A percentile compares a stretch with the other conserved stretches of the same genome.
phyloP scores from a whole-genome alignment of 2,888 invertebrate genomes.

The Coelinius sp. region DNA sequence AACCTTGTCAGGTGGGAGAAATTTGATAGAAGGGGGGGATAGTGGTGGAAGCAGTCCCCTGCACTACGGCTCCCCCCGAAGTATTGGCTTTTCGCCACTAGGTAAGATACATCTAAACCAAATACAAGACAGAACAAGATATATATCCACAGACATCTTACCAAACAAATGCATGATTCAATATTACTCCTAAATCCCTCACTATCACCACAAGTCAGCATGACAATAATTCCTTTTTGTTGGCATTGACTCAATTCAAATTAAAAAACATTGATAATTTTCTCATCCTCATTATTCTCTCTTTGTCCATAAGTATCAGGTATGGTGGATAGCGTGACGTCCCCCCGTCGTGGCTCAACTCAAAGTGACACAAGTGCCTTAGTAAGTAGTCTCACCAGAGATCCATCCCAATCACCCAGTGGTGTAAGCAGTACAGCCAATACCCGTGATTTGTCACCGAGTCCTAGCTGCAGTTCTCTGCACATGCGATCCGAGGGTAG shows the following conservation, averaged over 20 bases:
- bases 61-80: slow-evolving; percentile 73
- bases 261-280: background rate
- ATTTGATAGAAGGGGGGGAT: slow-evolving; percentile 70
- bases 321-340: slow-evolving; percentile 69
- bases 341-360: slow-evolving; percentile 73
- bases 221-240: slow-evolving; percentile 1
- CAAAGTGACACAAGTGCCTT: slow-evolving; percentile 77
- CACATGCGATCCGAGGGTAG: slow-evolving; percentile 72
- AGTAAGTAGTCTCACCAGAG: slow-evolving; percentile 76
- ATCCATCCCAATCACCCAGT: slow-evolving; percentile 76
- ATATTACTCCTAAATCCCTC: slow-evolving; percentile 25
- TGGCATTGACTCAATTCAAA: background rate
- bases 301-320: slow-evolving; percentile 66
- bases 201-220: slow-evolving; percentile 24
- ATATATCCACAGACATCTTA: slow-evolving; percentile 21
- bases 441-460: slow-evolving; percentile 73
- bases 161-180: slow-evolving; percentile 25
- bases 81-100: slow-evolving; percentile 74
- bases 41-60: slow-evolving; percentile 74
- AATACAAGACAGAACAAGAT: slow-evolving; percentile 29
- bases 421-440: slow-evolving; percentile 70
- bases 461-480: slow-evolving; percentile 73
- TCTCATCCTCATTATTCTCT: background rate
- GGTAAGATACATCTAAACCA: slow-evolving; percentile 68
- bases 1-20: slow-evolving; percentile 67